Conservation (phyloP, 2,113 vertebrate species). For the Gavialis gangeticus region DNA sequence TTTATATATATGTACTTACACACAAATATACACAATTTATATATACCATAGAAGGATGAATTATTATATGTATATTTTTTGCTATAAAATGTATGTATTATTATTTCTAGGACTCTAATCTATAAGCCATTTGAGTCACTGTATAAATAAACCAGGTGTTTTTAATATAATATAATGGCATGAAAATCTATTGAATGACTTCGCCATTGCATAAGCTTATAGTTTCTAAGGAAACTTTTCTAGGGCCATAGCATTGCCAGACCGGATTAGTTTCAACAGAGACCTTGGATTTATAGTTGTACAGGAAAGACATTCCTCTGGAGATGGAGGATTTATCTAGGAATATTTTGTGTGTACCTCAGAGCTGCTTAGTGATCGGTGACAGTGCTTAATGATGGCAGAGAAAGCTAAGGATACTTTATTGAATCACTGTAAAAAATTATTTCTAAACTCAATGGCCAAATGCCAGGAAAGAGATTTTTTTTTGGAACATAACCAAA, state of each 20-base stretch:
- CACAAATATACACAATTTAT: slow-evolving; percentile 77
- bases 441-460: slow-evolving; percentile 58
- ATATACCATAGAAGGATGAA: slow-evolving; percentile 78
- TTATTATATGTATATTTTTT: slow-evolving; percentile 88
- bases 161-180: slow-evolving; percentile 81
- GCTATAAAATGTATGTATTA: slow-evolving; percentile 84
- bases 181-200: slow-evolving; percentile 61
- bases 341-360: slow-evolving; percentile 45
- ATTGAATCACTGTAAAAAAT: slow-evolving; percentile 39
- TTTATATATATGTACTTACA: slow-evolving; percentile 71
- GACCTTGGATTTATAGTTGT: slow-evolving; percentile 64
- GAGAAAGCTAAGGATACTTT: slow-evolving; percentile 46
- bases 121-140: slow-evolving; percentile 83
- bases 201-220: slow-evolving; percentile 45
- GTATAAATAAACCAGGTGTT: slow-evolving; percentile 86
- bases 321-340: slow-evolving; percentile 64
- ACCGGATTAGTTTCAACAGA: slow-evolving; percentile 73
- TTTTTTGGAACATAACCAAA: slow-evolving; percentile 46
- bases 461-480: slow-evolving; percentile 51
- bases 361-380: slow-evolving; percentile 46
- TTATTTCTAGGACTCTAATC: slow-evolving; percentile 78
- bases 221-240: slow-evolving; percentile 62
- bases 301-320: slow-evolving; percentile 66
- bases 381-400: slow-evolving; percentile 61
- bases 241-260: slow-evolving; percentile 56